Base-by-base conservation (phyloP, 2,797 vertebrate genomes). In the Vireo griseus region DNA sequence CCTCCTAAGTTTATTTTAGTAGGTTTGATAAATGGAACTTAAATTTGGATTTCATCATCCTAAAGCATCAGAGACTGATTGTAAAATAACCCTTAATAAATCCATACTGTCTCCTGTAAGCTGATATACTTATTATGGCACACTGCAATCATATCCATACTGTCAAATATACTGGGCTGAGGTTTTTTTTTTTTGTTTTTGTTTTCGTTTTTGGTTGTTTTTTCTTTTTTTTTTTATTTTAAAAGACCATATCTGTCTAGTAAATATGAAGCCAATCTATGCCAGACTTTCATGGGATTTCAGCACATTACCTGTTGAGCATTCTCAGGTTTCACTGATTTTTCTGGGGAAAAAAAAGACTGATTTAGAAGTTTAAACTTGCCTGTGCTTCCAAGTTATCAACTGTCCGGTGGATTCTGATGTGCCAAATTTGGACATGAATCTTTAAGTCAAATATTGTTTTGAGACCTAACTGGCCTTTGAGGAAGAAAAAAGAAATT, bases 11-110 rank as follows among this genome's bases (percentile, higher is more conserved):
- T 94, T 95, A 79, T 95, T 96, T 97, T 88, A 92, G 72, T 67
- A 94, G n/a, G 25, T 75, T 94, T 82, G 62, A 96, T 82, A 94
- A 94, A 94, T 82, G 69, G 63, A 90, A 94, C 92, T 94, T 92
- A 87, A 91, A 97, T 96, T 86, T 87, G 45, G 51, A 81, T 91
- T 90, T 96, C 78, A 94, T 86, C 73, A 89, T 67, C 66, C 61
- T 86, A 83, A 93, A 83, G 45, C 69, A 93, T 86, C 80, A 72
- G 31, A 92, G 90, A 92, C 16, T 91, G 78, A 95, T 66, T 87
- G 42, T 33, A 96, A 97, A 97, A 87, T 66, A 94, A 94, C 48
- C 40, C 61, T 73, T 75, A 86, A 92, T 85, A 93, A 96, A 94
- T 94, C 67, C 44, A 93, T 78, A 93, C 42, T 44, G 54, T 80